These are phyloP conservation scores for Linnaemya tessellans DNA, from an alignment of 2,888 invertebrate genomes.

Conservation along the genomic window DNA sequence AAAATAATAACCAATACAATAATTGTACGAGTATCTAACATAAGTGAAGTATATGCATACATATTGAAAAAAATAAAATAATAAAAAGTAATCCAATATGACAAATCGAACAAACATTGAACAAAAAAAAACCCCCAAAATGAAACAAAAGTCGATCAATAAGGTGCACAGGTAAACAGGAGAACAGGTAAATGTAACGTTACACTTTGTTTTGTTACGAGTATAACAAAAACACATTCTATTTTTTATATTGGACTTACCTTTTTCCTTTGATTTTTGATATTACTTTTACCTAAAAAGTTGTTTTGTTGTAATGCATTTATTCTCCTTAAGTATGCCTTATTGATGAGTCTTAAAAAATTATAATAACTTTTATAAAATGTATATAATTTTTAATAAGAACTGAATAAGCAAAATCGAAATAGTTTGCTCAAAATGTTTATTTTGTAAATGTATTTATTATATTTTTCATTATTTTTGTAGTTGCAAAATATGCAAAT, in stretches of 20 bases:
- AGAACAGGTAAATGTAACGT: too few relatives aligned
- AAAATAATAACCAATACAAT: slow-evolving; percentile 50
- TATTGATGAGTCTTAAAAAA: too few relatives aligned
- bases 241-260: too few relatives aligned
- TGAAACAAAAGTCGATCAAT: too few relatives aligned
- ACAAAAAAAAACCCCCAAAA: slow-evolving; percentile 33
- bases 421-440: slow-evolving; percentile 60
- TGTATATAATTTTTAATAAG: slow-evolving; percentile 61
- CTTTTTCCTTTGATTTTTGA: too few relatives aligned
- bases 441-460: slow-evolving; percentile 55
- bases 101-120: slow-evolving; percentile 54
- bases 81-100: not conserved
- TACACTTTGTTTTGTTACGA: too few relatives aligned
- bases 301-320: too few relatives aligned
- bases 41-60: slow-evolving; percentile 13
- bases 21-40: slow-evolving; percentile 42
- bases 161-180: too few relatives aligned
- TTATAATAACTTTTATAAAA: slow-evolving; percentile 35
- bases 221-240: too few relatives aligned
- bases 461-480: slow-evolving; percentile 2
- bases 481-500: slow-evolving; percentile 13
- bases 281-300: too few relatives aligned
- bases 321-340: too few relatives aligned
- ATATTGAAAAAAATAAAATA: slow-evolving; percentile 40
- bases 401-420: slow-evolving; percentile 44